Evolutionary conservation across 1,140 invertebrate genomes (phyloP).

Genomic region (Tetragonula clypearis): DNA sequence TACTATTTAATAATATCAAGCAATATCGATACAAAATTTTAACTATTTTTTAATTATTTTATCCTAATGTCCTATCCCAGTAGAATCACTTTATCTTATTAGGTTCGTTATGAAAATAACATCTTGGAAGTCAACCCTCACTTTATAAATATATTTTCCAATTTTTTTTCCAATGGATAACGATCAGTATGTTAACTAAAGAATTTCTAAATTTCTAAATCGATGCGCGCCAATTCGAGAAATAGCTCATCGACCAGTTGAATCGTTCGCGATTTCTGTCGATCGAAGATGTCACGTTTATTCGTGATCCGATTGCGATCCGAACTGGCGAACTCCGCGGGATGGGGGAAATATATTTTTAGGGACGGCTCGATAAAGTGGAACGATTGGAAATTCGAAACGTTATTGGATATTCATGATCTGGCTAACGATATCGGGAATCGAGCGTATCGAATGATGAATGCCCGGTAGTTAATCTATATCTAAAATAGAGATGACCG

Average conservation of each 20-base stretch:
- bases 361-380: not conserved
- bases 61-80: too few relatives aligned
- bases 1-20: too few relatives aligned
- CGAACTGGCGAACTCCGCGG: not conserved
- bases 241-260: too few relatives aligned
- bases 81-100: too few relatives aligned
- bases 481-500: not conserved
- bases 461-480: not conserved
- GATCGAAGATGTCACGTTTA: not conserved
- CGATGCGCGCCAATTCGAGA: not conserved
- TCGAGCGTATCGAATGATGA: slow-evolving; percentile 16
- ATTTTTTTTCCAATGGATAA: too few relatives aligned
- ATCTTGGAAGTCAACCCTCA: too few relatives aligned
- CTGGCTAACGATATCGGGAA: slow-evolving; percentile 23
- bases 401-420: slow-evolving; percentile 33
- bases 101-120: too few relatives aligned
- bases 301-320: not conserved
- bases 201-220: too few relatives aligned
- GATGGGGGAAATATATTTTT: not conserved
- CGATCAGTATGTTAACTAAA: too few relatives aligned
- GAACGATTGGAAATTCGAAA: slow-evolving; percentile 1
- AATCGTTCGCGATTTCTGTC: not conserved
- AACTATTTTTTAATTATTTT: too few relatives aligned
- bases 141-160: too few relatives aligned
- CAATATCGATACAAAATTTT: too few relatives aligned